A percentile compares a stretch with the other conserved stretches of the same genome.
Conservation (phyloP, 2,888 invertebrate species). For the Endotricha flammealis region DNA sequence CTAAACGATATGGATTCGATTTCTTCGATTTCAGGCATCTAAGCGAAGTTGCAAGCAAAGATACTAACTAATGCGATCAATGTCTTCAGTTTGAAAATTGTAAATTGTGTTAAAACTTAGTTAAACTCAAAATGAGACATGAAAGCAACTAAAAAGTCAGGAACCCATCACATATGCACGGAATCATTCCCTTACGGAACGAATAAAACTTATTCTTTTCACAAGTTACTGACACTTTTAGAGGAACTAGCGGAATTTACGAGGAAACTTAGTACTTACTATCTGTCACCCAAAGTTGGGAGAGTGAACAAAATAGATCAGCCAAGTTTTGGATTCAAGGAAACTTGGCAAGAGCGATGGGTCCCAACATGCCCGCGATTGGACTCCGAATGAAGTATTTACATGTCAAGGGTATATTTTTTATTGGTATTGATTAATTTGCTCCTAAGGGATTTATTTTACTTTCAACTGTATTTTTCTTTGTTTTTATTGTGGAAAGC, state of each 20-base stretch:
- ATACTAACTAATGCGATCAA: too few species aligned
- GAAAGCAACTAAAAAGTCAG: conserved; percentile 4
- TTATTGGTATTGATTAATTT: conserved; percentile 3
- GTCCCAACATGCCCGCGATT: conserved; percentile 22
- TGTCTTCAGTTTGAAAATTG: too few species aligned
- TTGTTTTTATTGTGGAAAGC: too few species aligned
- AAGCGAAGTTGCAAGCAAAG: too few species aligned
- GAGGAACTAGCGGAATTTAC: conserved; percentile 43
- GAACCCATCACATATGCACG: conserved; percentile 19
- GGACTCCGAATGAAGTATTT: conserved; percentile 6
- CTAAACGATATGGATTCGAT: too few species aligned
- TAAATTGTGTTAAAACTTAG: too few species aligned
- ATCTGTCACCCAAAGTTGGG: conserved; percentile 40
- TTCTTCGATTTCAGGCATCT: too few species aligned
- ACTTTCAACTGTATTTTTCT: too few species aligned
- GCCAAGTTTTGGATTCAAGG: conserved; percentile 28
- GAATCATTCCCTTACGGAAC: conserved; percentile 24
- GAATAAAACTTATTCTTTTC: conserved; percentile 41
- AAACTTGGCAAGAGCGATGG: conserved; percentile 27
- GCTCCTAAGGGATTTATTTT: too few species aligned
- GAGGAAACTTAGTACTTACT: conserved; percentile 43
- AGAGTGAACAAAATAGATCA: conserved; percentile 42
- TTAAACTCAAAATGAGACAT: background rate
- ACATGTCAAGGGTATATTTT: conserved; percentile 1
- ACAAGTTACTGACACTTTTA: conserved; percentile 44